A percentile compares a stretch with the other conserved stretches of the same genome.
Conservation (phyloP, 1,140 invertebrate genomes). For the Drosophila baimaii region DNA sequence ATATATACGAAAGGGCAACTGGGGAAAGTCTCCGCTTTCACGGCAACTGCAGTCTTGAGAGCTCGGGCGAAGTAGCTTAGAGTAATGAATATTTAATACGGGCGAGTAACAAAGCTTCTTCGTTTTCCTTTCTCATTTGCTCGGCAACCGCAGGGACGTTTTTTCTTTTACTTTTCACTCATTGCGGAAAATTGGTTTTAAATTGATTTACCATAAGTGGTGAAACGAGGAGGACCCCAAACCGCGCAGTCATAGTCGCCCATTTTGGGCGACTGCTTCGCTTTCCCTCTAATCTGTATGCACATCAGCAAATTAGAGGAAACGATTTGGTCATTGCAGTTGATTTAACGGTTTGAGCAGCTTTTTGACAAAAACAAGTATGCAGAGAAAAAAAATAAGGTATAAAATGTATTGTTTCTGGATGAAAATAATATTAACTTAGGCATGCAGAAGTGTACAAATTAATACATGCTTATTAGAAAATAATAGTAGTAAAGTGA, state of each 20-base stretch:
- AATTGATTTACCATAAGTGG: slow-evolving; percentile 80
- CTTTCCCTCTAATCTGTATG: slow-evolving; percentile 64
- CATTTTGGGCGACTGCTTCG: slow-evolving; percentile 9
- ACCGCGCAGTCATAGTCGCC: slow-evolving; percentile 27
- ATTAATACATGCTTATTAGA: too few species aligned
- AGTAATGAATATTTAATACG: slow-evolving; percentile 81
- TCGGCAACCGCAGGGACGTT: slow-evolving; percentile 54
- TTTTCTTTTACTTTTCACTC: slow-evolving; percentile 48
- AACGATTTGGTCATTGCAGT: slow-evolving; percentile 66
- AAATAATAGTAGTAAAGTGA: too few species aligned
- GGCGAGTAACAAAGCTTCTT: slow-evolving; percentile 44
- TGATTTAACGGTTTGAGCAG: slow-evolving; percentile 60
- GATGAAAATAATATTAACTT: too few species aligned
- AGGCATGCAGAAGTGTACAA: too few species aligned
- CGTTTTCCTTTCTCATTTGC: slow-evolving; percentile 64
- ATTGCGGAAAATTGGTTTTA: slow-evolving; percentile 78
- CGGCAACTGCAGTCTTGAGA: slow-evolving; percentile 40
- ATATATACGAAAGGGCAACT: slow-evolving; percentile 9
- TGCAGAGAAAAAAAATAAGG: not conserved
- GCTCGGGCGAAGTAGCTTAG: slow-evolving; percentile 63
- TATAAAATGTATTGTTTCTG: rapidly evolving
- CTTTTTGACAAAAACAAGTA: not conserved
- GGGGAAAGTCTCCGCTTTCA: slow-evolving; percentile 14
- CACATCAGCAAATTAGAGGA: slow-evolving; percentile 73
- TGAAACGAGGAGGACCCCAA: slow-evolving; percentile 13